Base-by-base conservation (phyloP, 1,140 invertebrate genomes). In the Drosophila equinoxialis region DNA sequence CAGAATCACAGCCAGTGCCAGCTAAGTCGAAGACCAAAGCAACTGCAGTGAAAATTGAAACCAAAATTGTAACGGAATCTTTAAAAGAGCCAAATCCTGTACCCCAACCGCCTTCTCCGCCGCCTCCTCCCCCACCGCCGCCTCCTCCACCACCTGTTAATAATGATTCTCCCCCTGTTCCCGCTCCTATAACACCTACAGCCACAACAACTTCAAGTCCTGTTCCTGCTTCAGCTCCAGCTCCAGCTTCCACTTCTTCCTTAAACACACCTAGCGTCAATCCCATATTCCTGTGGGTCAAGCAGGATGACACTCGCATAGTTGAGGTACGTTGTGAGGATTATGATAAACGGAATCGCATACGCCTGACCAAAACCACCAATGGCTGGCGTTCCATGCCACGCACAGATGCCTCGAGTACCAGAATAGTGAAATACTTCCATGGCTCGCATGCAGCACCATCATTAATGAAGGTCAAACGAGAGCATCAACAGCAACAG, bases 291-390 rank as follows among this genome's bases (percentile, higher is more conserved):
- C 93, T 97, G 64, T 96, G 96, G 96, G 95, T 96, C 45, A 95
- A 95, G 79, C 96, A 96, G 91, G 93, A 94, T 72, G 95, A 96
- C 85, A 95, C 95, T 65, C 94, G 93, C 85, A 96, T 97, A 81
- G 94, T 96, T 83, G 95, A 96, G 92, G 96, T 97, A 73, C 94
- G 95, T 89, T 96, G 96, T 93, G 96, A 97, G 92, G 96, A 97
- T 90, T 97, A 97, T 93, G 96, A 97, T 92, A 95, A 96, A 84
- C 93, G 96, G 42, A 97, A 97, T 93, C 94, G 96, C 11, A 96
- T 97, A 70, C 94, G 96, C 72, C 92, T 97, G 78, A 96, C 95
- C 59, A 96, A 96, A 85, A 96, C 96, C 3, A 93, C 95, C 2
- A 94, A 95, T 82, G 96, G 96, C 80, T 97, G 96, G 96, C 94